These are phyloP conservation scores for Perizoma flavofasciatum DNA, from an alignment of 2,888 invertebrate species.

Conservation along the genomic window DNA sequence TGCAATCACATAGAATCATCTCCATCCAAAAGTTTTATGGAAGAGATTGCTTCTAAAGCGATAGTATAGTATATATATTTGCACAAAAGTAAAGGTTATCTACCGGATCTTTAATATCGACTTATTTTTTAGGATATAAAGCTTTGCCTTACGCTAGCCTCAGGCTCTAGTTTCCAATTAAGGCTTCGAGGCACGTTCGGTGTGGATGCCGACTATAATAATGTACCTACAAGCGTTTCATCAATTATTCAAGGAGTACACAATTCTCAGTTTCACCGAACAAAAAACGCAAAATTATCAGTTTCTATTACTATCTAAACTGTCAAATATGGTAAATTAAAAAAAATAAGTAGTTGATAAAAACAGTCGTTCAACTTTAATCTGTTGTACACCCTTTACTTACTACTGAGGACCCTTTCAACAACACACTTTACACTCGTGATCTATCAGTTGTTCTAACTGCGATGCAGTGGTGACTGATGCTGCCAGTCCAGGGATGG, in stretches of 20 bases:
- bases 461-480: conserved; percentile 59
- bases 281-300: conserved; percentile 2
- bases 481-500: conserved; percentile 59
- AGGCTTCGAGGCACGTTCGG: conserved; percentile 8
- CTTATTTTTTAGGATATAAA: conserved; percentile 1
- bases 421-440: conserved; percentile 42
- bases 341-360: no score
- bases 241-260: no score
- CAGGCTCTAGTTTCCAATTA: conserved; percentile 21
- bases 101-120: background rate
- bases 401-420: background rate
- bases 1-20: no score
- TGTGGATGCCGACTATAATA: background rate
- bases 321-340: no score
- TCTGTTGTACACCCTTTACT: no score
- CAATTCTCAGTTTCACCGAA: background rate
- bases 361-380: no score
- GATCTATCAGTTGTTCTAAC: conserved; percentile 38
- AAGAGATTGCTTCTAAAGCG: no score
- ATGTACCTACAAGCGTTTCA: no score
- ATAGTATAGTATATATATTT: no score
- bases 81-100: no score
- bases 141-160: conserved; percentile 3
- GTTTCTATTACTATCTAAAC: no score
- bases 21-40: no score